Conservation (phyloP, 2,888 invertebrate genomes). For the Erebia epiphron region DNA sequence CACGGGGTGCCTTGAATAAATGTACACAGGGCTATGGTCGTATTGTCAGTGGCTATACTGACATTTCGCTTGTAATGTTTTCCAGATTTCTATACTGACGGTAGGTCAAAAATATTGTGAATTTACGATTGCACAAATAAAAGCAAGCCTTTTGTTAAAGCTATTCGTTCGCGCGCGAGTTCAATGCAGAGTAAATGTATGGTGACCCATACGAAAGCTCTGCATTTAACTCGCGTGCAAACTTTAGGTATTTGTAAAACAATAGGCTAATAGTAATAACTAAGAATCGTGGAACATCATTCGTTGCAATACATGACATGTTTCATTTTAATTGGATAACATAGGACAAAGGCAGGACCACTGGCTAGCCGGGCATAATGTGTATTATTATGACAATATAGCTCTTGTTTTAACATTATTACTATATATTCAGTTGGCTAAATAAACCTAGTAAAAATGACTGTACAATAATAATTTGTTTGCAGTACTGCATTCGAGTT, state of each 20-base stretch:
- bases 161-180: too few relatives aligned
- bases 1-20: slow-evolving; percentile 42
- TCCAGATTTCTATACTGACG: neutral
- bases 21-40: slow-evolving; percentile 34
- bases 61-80: slow-evolving; percentile 23
- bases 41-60: slow-evolving; percentile 32
- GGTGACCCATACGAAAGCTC: too few relatives aligned
- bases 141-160: neutral
- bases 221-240: too few relatives aligned
- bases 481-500: slow-evolving; percentile 1
- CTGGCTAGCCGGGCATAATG: slow-evolving; percentile 51
- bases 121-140: neutral
- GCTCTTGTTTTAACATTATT: slow-evolving; percentile 63
- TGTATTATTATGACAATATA: slow-evolving; percentile 65
- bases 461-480: slow-evolving; percentile 5
- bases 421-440: slow-evolving; percentile 41
- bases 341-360: slow-evolving; percentile 63
- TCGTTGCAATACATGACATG: slow-evolving; percentile 70
- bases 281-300: slow-evolving; percentile 55
- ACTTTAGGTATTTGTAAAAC: slow-evolving; percentile 46
- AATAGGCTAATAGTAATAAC: slow-evolving; percentile 64
- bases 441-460: slow-evolving; percentile 33
- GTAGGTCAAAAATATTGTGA: neutral
- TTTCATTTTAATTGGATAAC: slow-evolving; percentile 76
- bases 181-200: too few relatives aligned